Evolutionary conservation across 92 coral and sea anemone species (phyloP), one percentile per base, ranked within the genome.

Genomic region (Porites divaricata): DNA sequence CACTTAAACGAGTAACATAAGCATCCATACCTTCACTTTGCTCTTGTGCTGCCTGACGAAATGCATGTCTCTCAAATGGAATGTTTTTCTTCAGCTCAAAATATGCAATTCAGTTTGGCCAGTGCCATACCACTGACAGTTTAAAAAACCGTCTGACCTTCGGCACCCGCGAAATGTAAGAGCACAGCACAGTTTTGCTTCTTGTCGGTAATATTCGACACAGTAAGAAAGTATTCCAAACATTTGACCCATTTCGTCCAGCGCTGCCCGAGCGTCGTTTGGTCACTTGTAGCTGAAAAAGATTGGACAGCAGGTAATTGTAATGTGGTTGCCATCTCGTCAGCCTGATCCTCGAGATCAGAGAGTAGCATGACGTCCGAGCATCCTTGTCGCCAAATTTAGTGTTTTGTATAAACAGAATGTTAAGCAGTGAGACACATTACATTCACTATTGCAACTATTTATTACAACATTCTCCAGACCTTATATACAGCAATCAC

Each of bases 191-290:
- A 83, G 72, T 76, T 71, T 80, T 89, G 89, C 56, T 80, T 89
- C 76, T 80, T 85, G 24, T 89, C 89, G 11, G 67, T 80, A 57
- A 85, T 85, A 8, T 85, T 88, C 21, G 87, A 85, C 13, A 83
- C 84, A 17, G 51, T 77, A 17, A 89, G 56, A 83, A 85, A 89
- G 54, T 72, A 89, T 28, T 85, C 76, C 63, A 89, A 69, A 24
- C 89, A 81, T 85, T 85, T 85, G 14, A 80, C 83, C 91, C 93
- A 85, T 70, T 74, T 86, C 24, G 56, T 59, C 86, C 90, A 86
- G 62, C 81, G 90, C 71, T 86, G 90, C 62, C 80, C 25, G 66
- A 86, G 76, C n/a, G 64, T 86, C 61, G 84, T 69, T 76, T 76
- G 71, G 81, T 77, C 84, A n/a, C n/a, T n/a, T 65, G 79, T 13